Conservation (phyloP, 1,140 invertebrate genomes). For the Telenomus remus region DNA sequence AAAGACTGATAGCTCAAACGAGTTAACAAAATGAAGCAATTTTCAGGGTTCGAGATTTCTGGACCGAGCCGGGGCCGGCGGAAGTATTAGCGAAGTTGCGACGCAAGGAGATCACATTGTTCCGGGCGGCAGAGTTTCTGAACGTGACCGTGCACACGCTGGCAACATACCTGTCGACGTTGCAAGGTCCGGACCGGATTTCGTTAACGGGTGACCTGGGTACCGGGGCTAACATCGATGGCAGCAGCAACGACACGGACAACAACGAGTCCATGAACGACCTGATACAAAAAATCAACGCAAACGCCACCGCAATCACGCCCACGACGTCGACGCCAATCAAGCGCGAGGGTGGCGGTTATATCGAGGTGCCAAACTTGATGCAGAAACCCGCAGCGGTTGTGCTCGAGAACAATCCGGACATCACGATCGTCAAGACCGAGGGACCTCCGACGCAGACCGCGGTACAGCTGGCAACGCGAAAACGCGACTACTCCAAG, state of each 20-base stretch:
- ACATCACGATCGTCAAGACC: slow-evolving; percentile 80
- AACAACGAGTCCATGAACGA: slow-evolving; percentile 68
- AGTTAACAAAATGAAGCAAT: not conserved
- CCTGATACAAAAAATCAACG: slow-evolving; percentile 70
- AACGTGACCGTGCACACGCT: slow-evolving; percentile 84
- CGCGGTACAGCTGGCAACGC: slow-evolving; percentile 21
- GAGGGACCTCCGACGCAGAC: slow-evolving; percentile 66
- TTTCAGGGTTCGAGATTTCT: slow-evolving; percentile 84
- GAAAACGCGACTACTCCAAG: slow-evolving; percentile 73
- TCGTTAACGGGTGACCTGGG: slow-evolving; percentile 71
- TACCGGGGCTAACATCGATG: slow-evolving; percentile 56
- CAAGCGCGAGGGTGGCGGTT: slow-evolving; percentile 72
- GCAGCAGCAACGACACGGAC: slow-evolving; percentile 67
- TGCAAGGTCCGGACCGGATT: slow-evolving; percentile 76
- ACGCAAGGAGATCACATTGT: slow-evolving; percentile 82
- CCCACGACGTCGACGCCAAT: slow-evolving; percentile 70
- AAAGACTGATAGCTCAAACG: no score
- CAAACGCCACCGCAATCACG: slow-evolving; percentile 60
- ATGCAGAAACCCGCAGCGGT: slow-evolving; percentile 71
- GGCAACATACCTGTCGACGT: slow-evolving; percentile 81
- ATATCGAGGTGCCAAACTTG: slow-evolving; percentile 67
- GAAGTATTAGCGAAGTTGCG: slow-evolving; percentile 83
- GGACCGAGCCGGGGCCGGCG: slow-evolving; percentile 83
- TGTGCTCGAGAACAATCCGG: slow-evolving; percentile 78
- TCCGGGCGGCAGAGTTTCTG: slow-evolving; percentile 82